Conservation (phyloP, 2,113 vertebrate species). For the Nannobrachium achirus region DNA sequence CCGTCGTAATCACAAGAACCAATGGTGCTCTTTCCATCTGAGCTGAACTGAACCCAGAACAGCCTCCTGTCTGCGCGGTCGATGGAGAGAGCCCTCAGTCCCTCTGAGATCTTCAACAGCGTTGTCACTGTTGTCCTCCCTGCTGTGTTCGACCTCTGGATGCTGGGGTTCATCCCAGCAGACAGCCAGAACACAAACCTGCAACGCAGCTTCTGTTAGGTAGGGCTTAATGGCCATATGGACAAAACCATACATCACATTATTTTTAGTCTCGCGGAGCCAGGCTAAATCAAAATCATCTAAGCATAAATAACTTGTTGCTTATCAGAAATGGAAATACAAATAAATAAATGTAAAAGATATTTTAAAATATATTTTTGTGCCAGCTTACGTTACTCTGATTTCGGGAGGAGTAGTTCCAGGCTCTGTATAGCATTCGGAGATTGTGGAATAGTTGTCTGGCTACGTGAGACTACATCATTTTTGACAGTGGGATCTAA, state of each 20-base stretch:
- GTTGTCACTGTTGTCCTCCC: slow-evolving; percentile 60
- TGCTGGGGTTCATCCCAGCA: slow-evolving; percentile 71
- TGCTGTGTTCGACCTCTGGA: slow-evolving; percentile 76
- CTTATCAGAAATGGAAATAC: neutral
- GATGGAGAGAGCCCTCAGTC: slow-evolving; percentile 76
- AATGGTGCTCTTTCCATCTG: slow-evolving; percentile 58
- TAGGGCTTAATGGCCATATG: neutral
- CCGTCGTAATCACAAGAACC: slow-evolving; percentile 88
- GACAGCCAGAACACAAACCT: slow-evolving; percentile 93
- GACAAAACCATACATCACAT: neutral
- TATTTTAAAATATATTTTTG: too few relatives aligned
- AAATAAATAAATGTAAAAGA: slow-evolving; percentile 5
- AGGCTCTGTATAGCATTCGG: too few relatives aligned
- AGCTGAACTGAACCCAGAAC: slow-evolving; percentile 86
- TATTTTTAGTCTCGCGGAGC: too few relatives aligned
- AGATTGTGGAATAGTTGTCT: too few relatives aligned
- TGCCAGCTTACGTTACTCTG: too few relatives aligned
- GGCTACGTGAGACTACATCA: too few relatives aligned
- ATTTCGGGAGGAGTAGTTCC: too few relatives aligned
- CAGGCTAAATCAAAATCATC: too few relatives aligned
- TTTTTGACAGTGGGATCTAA: too few relatives aligned
- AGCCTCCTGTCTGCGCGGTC: slow-evolving; percentile 81
- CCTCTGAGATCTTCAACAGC: slow-evolving; percentile 75
- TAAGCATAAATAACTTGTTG: too few relatives aligned
- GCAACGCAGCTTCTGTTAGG: slow-evolving; percentile 34